A percentile compares a stretch with the other conserved stretches of the same genome.
Conservation (phyloP, 2,797 vertebrate genomes). For the Macrochelys suwanniensis region DNA sequence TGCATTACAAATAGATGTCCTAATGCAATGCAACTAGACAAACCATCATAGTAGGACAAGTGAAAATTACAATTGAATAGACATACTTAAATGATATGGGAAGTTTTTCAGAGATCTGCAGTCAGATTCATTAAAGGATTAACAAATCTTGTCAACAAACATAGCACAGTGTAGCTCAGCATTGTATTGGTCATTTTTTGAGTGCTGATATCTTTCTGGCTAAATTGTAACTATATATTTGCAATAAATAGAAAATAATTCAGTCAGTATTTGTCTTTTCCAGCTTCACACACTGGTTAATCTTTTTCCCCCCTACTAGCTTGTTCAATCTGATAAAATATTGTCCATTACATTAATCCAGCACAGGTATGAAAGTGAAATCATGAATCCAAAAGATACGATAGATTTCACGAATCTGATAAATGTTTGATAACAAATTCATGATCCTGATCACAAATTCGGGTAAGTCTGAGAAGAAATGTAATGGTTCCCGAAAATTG, state of each 20-base stretch:
- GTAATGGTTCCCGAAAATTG: not conserved
- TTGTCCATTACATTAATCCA: slow-evolving; percentile 21
- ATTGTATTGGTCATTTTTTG: not conserved
- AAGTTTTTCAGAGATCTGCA: not conserved
- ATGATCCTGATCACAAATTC: not conserved
- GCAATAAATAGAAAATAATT: slow-evolving; percentile 43
- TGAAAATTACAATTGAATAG: not conserved
- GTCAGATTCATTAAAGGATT: not conserved
- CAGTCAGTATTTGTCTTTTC: slow-evolving; percentile 44
- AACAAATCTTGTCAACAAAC: not conserved
- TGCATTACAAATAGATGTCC: too few species aligned
- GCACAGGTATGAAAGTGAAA: not conserved
- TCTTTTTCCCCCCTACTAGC: slow-evolving; percentile 20
- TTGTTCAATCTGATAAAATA: slow-evolving; percentile 25
- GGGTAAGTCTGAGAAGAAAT: slow-evolving; percentile 12
- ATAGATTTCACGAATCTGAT: not conserved
- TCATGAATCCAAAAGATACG: not conserved
- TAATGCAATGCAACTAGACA: too few species aligned
- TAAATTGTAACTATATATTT: slow-evolving; percentile 21
- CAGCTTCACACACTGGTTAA: slow-evolving; percentile 2
- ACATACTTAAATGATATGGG: not conserved
- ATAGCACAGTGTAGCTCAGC: not conserved
- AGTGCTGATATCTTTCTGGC: slow-evolving; percentile 19
- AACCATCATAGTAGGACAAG: not conserved
- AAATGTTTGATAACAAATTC: slow-evolving; percentile 39